Conservation (phyloP, 1,140 invertebrate genomes). For the Atopsyche davidsoni region DNA sequence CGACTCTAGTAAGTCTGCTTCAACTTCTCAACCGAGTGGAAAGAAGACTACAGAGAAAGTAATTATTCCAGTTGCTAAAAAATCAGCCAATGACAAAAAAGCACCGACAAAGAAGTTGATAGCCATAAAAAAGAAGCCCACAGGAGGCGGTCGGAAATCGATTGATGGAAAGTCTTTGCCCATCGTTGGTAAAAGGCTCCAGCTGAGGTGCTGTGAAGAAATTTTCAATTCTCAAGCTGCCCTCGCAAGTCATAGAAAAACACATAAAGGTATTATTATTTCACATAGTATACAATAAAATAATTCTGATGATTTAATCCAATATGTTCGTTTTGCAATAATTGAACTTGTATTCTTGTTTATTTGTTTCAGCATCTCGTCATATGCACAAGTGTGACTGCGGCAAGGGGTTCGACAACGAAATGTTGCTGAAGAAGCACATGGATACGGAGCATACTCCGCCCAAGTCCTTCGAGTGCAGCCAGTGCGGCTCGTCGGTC, state of each 20-base stretch:
- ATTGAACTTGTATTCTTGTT: background rate
- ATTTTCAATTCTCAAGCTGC: constrained; percentile 15
- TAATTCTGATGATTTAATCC: no score
- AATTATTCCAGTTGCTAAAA: constrained; percentile 8
- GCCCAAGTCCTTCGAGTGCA: constrained; percentile 31
- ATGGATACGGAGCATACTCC: constrained; percentile 43
- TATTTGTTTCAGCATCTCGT: background rate
- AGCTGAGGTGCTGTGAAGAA: constrained; percentile 17
- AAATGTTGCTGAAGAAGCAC: constrained; percentile 40
- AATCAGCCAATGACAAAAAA: background rate
- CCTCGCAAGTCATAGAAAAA: constrained; percentile 18
- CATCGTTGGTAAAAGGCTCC: constrained; percentile 4
- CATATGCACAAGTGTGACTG: constrained; percentile 41
- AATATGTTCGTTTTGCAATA: background rate
- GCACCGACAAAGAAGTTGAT: background rate
- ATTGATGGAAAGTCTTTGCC: constrained; percentile 16
- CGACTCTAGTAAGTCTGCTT: background rate
- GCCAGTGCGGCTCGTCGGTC: constrained; percentile 17
- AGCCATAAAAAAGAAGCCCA: constrained; percentile 14
- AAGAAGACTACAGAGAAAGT: constrained; percentile 5
- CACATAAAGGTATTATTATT: constrained; percentile 19
- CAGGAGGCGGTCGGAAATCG: constrained; percentile 23
- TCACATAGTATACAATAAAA: background rate
- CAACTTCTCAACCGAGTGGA: background rate
- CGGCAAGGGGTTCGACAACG: constrained; percentile 42